phyloP scores from a whole-genome alignment of 1,140 invertebrate genomes.

The Drosophila subpulchrella region DNA sequence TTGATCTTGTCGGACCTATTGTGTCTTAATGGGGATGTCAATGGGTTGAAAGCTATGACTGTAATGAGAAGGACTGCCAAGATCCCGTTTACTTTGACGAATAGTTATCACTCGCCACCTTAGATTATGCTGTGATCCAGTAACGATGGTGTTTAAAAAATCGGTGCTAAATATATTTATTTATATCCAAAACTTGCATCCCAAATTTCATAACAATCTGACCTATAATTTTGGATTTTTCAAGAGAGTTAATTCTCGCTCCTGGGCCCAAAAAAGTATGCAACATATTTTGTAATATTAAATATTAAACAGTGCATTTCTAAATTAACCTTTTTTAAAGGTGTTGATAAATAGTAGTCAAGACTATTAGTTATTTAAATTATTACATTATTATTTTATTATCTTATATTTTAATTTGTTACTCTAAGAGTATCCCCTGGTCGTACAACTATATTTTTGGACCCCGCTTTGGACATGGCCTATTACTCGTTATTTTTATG shows the following conservation, averaged over 20 bases:
- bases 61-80: neutral
- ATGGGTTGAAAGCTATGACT: neutral
- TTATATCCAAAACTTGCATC: no score
- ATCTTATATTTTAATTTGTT: neutral
- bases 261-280: neutral
- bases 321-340: no score
- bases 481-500: slow-evolving; percentile 58
- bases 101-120: neutral
- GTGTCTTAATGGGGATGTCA: neutral
- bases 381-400: no score
- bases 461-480: slow-evolving; percentile 21
- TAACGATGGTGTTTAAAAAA: no score
- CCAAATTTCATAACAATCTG: no score
- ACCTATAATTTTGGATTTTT: no score
- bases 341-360: neutral
- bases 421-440: neutral
- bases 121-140: neutral
- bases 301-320: no score
- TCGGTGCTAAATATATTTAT: no score
- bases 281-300: neutral
- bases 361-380: neutral
- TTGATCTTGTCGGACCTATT: slow-evolving; percentile 5
- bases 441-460: slow-evolving; percentile 1
- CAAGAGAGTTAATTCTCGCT: no score
- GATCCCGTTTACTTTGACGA: neutral